These are phyloP conservation scores for Clupea harengus DNA, from an alignment of 2,113 vertebrate genomes.

Conservation along the genomic window DNA sequence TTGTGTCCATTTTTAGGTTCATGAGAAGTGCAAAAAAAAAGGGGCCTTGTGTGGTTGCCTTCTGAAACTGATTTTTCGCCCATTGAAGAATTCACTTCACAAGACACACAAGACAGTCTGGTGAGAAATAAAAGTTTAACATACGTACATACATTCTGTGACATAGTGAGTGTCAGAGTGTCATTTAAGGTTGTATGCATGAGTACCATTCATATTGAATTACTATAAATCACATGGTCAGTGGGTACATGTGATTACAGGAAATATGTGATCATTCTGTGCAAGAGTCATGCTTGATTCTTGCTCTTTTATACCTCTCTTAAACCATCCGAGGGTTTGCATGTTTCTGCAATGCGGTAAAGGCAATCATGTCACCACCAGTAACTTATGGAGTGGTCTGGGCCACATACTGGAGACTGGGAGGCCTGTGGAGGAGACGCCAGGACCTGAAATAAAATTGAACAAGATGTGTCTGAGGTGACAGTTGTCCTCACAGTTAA, in stretches of 20 bases:
- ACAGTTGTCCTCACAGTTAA: background rate
- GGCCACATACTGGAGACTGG: background rate
- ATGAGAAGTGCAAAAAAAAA: background rate
- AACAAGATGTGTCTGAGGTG: slow-evolving; percentile 11
- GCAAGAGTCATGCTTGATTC: background rate
- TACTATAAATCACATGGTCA: background rate
- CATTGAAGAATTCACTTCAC: background rate
- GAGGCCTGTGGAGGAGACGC: background rate
- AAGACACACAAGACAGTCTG: background rate
- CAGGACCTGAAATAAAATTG: background rate
- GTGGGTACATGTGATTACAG: background rate
- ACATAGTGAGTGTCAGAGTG: background rate
- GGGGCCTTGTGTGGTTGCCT: background rate
- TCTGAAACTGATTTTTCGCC: background rate
- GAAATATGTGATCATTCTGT: background rate
- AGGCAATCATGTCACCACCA: slow-evolving; percentile 7
- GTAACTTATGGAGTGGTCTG: background rate
- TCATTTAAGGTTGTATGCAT: background rate
- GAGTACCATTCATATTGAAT: background rate
- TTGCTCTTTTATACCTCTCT: background rate
- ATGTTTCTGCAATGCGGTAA: slow-evolving; percentile 8
- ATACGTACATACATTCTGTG: background rate
- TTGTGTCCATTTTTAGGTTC: background rate
- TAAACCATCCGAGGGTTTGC: background rate
- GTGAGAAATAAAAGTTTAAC: background rate